A percentile compares a stretch with the other conserved stretches of the same genome.
Conservation (phyloP, 2,113 vertebrate species). For the human region DNA sequence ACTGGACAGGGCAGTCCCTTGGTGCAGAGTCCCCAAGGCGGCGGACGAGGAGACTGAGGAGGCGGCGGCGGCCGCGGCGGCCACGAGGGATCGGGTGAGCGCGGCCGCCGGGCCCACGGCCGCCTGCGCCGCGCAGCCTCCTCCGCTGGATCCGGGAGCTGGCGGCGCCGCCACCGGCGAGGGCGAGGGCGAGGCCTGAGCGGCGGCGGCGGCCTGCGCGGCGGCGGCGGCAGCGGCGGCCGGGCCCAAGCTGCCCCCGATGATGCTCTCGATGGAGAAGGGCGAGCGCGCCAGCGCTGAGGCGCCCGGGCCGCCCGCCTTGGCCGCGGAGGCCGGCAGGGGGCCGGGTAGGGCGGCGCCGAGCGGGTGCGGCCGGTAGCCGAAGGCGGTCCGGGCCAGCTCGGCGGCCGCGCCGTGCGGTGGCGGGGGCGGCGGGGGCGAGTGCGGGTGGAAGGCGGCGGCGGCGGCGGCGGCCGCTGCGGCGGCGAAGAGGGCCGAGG, state of each 20-base stretch:
- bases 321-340: slow-evolving; percentile 83
- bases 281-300: slow-evolving; percentile 88
- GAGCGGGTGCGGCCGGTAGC: slow-evolving; percentile 86
- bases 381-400: slow-evolving; percentile 89
- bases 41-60: slow-evolving; percentile 75
- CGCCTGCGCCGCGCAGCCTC: slow-evolving; percentile 88
- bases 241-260: slow-evolving; percentile 88
- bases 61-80: slow-evolving; percentile 78
- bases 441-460: slow-evolving; percentile 88
- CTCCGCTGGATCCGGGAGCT: slow-evolving; percentile 84
- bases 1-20: slow-evolving; percentile 80
- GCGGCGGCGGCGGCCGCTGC: slow-evolving; percentile 12
- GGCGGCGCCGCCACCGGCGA: slow-evolving; percentile 84
- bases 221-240: slow-evolving; percentile 85
- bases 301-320: slow-evolving; percentile 83
- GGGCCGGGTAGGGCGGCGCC: slow-evolving; percentile 80
- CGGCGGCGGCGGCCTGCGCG: slow-evolving; percentile 73
- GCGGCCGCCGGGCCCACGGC: slow-evolving; percentile 87
- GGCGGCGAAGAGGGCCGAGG: slow-evolving; percentile 89
- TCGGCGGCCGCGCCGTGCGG: slow-evolving; percentile 85
- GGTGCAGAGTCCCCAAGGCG: slow-evolving; percentile 78
- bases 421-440: slow-evolving; percentile 81
- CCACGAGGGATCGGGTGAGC: slow-evolving; percentile 70
- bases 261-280: slow-evolving; percentile 96
- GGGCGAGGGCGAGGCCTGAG: slow-evolving; percentile 37